Evolutionary conservation across 1,140 invertebrate genomes (phyloP), one percentile per base, ranked within the genome.

Genomic region (Gonatopus flavifemur): DNA sequence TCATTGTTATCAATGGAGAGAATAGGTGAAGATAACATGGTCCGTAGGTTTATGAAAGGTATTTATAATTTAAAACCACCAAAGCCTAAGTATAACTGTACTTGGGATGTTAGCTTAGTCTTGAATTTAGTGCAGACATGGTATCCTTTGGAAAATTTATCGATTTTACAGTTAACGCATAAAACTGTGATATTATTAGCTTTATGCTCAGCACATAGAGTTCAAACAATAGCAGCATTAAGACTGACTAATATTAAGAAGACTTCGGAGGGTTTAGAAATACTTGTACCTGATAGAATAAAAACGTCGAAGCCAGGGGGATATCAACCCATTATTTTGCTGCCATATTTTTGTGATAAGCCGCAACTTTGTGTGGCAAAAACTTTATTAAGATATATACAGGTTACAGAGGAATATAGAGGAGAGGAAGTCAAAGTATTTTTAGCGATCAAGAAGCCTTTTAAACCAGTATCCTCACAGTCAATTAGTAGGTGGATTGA

Each of bases 181-280:
- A 66, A 62, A 33, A 30, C 44, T 3, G 48, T 57, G 8, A 60
- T 38, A 13, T 37, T 63, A 15, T 40, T 66, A 44, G 60, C 58
- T n/a, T n/a, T n/a, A n/a, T n/a, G n/a, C n/a, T n/a, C n/a, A n/a
- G n/a, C n/a, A n/a, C n/a, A n/a, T n/a, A 10, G 20, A 44, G 52
- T 7, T 56, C 62, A 18, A 49, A 46, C n/a, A 30, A 57, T 33
- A 51, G 20, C 20, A 40, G 48, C 9, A 42, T 30, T 9, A 38
- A 32, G 30, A 39, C 22, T 40, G 22, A 18, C 7, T n/a, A n/a
- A n/a, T n/a, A n/a, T n/a, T n/a, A n/a, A n/a, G n/a, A n/a, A n/a
- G n/a, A n/a, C n/a, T n/a, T 1, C 12, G 9, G 10, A 33, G 6
- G 40, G 22, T 2, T 10, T 43, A 3, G 22, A 25, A 13, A 33